These are phyloP conservation scores for Macropus fuliginosus DNA, from an alignment of 2,797 vertebrate genomes.

Conservation along the genomic window DNA sequence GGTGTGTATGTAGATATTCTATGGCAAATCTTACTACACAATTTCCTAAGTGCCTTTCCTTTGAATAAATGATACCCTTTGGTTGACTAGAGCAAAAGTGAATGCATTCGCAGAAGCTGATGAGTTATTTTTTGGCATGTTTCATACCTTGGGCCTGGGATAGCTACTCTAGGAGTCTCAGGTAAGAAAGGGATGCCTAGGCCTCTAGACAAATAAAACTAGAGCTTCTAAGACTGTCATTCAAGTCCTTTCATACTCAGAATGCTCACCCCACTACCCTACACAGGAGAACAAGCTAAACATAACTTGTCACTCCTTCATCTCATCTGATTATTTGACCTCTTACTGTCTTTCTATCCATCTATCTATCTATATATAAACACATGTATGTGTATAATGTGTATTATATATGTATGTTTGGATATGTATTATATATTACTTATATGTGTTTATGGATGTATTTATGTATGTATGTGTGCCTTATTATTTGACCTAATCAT, in stretches of 20 bases:
- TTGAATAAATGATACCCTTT: not conserved
- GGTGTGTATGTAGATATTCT: not conserved
- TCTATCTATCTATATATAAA: too few species aligned
- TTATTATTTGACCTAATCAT: not conserved
- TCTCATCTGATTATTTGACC: not conserved
- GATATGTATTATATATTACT: too few species aligned
- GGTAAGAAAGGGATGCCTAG: not conserved
- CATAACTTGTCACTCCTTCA: not conserved
- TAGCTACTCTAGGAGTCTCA: not conserved
- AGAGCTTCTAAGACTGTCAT: not conserved
- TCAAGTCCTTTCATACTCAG: not conserved
- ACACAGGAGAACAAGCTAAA: not conserved
- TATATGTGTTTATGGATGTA: not conserved
- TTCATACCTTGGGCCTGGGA: not conserved
- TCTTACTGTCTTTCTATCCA: not conserved
- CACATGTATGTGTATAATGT: not conserved
- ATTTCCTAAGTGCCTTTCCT: not conserved
- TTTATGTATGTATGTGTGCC: not conserved
- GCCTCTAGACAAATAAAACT: not conserved
- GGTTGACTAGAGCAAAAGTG: not conserved
- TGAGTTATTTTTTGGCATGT: not conserved
- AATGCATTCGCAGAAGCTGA: not conserved
- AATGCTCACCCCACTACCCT: not conserved
- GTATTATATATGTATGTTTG: too few species aligned
- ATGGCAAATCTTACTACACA: not conserved